phyloP scores from a whole-genome alignment of 2,113 vertebrate genomes.

The Malurus alboscapulatus region DNA sequence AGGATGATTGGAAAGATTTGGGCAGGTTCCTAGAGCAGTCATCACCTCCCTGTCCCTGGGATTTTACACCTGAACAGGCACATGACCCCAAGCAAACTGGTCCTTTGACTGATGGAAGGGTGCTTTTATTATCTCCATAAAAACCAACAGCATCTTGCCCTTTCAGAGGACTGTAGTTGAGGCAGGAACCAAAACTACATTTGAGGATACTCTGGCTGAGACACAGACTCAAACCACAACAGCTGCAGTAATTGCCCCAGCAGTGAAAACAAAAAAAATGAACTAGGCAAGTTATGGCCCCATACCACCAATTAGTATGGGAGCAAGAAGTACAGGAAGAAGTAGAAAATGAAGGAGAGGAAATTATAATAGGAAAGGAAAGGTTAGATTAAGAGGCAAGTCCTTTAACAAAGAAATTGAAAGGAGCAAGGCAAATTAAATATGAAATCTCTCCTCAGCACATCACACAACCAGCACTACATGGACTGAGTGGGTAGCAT shows the following conservation, averaged over 20 bases:
- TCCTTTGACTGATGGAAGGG: rapidly evolving
- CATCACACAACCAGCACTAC: neutral
- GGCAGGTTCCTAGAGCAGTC: neutral
- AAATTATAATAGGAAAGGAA: neutral
- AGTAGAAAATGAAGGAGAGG: neutral
- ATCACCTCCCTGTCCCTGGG: no score
- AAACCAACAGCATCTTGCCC: no score
- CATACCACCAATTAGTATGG: neutral
- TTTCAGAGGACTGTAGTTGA: neutral
- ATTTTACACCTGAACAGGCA: neutral
- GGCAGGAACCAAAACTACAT: neutral
- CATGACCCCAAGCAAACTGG: neutral
- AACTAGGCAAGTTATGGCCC: neutral
- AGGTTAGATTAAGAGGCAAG: neutral
- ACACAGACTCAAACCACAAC: neutral
- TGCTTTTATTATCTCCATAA: neutral
- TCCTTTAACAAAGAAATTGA: neutral
- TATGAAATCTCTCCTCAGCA: neutral
- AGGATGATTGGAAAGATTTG: neutral
- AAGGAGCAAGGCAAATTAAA: neutral
- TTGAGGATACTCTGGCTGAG: neutral
- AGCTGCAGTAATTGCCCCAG: neutral
- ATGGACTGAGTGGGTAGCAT: neutral
- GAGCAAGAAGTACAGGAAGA: neutral
- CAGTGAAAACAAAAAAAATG: neutral